phyloP scores from a whole-genome alignment of 2,888 invertebrate species.

The Catocala fraxini region DNA sequence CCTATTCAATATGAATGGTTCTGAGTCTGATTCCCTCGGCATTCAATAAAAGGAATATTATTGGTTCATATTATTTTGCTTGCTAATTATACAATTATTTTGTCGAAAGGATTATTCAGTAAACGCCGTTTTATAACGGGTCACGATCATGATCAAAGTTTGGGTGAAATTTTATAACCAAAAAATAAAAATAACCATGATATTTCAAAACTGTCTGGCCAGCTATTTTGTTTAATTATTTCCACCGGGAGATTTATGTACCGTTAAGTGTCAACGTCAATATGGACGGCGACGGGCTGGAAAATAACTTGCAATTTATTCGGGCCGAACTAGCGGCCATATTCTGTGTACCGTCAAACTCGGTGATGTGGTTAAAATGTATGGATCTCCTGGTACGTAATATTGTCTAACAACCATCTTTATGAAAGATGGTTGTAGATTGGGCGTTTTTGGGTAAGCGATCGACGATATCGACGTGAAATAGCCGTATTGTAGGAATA shows the following conservation, averaged over 20 bases:
- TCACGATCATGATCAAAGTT: neutral
- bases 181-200: slow-evolving; percentile 16
- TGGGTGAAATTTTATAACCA: neutral
- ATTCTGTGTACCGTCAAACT: slow-evolving; percentile 47
- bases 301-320: slow-evolving; percentile 82
- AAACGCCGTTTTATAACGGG: too few relatives aligned
- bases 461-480: too few relatives aligned
- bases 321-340: slow-evolving; percentile 52
- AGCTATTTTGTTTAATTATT: slow-evolving; percentile 74
- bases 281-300: slow-evolving; percentile 73
- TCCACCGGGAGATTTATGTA: slow-evolving; percentile 73
- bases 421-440: slow-evolving; percentile 31
- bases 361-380: slow-evolving; percentile 46
- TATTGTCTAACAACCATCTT: slow-evolving; percentile 35
- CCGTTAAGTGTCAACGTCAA: slow-evolving; percentile 81
- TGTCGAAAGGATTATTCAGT: too few relatives aligned
- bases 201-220: slow-evolving; percentile 59
- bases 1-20: too few relatives aligned
- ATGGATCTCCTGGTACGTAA: slow-evolving; percentile 31
- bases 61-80: too few relatives aligned
- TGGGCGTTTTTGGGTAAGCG: too few relatives aligned
- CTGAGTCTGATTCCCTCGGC: too few relatives aligned
- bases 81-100: too few relatives aligned
- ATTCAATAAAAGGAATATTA: too few relatives aligned
- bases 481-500: too few relatives aligned